Conservation (phyloP, 37 sponge, comb jelly and placozoan species). For the Beroe forskalii region DNA sequence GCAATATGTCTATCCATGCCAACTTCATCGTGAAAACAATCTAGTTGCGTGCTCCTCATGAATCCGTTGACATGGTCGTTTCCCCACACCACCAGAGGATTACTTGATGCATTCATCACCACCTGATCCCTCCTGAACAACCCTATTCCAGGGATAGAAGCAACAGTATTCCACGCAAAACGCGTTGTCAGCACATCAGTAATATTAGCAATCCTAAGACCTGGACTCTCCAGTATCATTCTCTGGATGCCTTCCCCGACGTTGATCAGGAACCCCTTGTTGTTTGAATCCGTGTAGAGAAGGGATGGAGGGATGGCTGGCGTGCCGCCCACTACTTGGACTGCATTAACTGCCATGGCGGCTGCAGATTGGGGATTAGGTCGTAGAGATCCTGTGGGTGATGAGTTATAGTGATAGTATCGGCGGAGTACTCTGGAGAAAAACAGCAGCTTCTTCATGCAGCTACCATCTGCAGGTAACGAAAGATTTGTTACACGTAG, state of each 20-base stretch:
- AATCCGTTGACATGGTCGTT: slow-evolving; percentile 17
- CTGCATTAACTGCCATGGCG: slow-evolving; percentile 22
- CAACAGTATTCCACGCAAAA: not conserved
- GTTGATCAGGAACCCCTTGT: slow-evolving; percentile 62
- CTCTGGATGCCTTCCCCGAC: slow-evolving; percentile 57
- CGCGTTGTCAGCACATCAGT: slow-evolving; percentile 29
- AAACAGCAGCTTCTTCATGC: not conserved
- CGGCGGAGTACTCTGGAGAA: not conserved
- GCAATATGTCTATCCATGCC: slow-evolving; percentile 16
- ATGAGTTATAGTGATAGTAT: not conserved
- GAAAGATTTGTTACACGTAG: too few species aligned
- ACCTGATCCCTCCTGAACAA: slow-evolving; percentile 37
- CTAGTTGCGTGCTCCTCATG: slow-evolving; percentile 52
- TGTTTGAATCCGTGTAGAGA: slow-evolving; percentile 53
- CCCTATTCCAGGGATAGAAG: slow-evolving; percentile 48
- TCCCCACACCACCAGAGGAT: slow-evolving; percentile 52
- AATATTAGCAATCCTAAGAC: slow-evolving; percentile 39
- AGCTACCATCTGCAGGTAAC: not conserved
- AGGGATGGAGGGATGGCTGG: slow-evolving; percentile 57
- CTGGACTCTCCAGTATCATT: slow-evolving; percentile 65
- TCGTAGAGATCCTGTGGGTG: not conserved
- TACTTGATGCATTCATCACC: not conserved
- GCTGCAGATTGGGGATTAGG: not conserved
- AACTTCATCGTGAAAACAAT: slow-evolving; percentile 51
- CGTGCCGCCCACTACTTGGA: slow-evolving; percentile 52